These are phyloP conservation scores for Oncorhynchus keta DNA, from an alignment of 2,113 vertebrate species.

Conservation along the genomic window DNA sequence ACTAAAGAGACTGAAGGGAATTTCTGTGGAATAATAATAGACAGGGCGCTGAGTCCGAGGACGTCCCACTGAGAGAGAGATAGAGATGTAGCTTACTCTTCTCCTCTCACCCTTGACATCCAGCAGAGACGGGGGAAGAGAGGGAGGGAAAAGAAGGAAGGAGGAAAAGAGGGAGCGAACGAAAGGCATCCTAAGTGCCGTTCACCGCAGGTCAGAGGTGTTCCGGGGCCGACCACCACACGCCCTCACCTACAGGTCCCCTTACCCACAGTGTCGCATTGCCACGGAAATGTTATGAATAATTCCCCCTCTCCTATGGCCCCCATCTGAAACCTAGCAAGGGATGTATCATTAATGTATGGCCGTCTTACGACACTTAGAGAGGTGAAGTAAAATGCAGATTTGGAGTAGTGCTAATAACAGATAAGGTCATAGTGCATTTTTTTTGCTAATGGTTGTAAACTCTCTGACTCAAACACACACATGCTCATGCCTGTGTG, in stretches of 20 bases:
- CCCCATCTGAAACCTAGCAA: slow-evolving; percentile 53
- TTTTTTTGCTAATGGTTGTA: background rate
- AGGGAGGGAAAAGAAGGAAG: slow-evolving; percentile 1
- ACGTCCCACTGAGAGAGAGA: slow-evolving; percentile 45
- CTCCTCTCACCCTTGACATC: slow-evolving; percentile 54
- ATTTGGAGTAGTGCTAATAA: slow-evolving; percentile 40
- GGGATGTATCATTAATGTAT: slow-evolving; percentile 56
- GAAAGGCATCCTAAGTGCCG: slow-evolving; percentile 14
- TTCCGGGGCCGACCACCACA: slow-evolving; percentile 9
- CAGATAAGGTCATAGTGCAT: background rate
- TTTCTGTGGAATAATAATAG: slow-evolving; percentile 53
- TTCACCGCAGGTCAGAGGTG: slow-evolving; percentile 10
- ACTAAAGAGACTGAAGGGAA: slow-evolving; percentile 59
- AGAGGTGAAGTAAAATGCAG: slow-evolving; percentile 42
- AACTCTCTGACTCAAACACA: slow-evolving; percentile 2
- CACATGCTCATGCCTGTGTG: slow-evolving; percentile 7
- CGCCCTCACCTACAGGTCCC: slow-evolving; percentile 37
- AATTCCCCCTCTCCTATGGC: slow-evolving; percentile 59
- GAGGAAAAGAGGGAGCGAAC: background rate
- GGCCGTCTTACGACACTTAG: slow-evolving; percentile 29
- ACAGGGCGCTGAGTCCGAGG: slow-evolving; percentile 34
- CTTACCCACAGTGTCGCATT: slow-evolving; percentile 42
- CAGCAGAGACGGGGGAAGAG: slow-evolving; percentile 36
- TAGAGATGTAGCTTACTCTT: slow-evolving; percentile 7
- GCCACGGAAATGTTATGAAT: slow-evolving; percentile 63